phyloP scores from a whole-genome alignment of 2,797 vertebrate species.

The Clarias fuscus region DNA sequence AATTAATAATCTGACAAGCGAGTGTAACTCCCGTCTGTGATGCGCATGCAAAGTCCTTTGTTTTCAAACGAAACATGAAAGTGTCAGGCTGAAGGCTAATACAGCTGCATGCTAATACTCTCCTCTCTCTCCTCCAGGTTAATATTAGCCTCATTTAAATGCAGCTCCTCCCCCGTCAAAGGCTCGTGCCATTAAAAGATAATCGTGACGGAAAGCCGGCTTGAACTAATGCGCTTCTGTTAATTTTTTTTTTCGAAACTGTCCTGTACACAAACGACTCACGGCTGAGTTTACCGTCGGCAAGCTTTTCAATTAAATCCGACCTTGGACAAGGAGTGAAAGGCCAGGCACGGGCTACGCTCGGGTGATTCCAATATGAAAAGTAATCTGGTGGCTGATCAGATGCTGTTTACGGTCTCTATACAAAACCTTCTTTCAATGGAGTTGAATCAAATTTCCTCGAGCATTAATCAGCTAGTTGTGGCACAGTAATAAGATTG shows the following conservation, averaged over 20 bases:
- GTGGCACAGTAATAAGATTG: background rate
- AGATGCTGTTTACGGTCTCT: slow-evolving; percentile 26
- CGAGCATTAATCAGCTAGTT: slow-evolving; percentile 23
- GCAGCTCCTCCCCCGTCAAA: slow-evolving; percentile 34
- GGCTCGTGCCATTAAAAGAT: slow-evolving; percentile 51
- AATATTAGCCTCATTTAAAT: slow-evolving; percentile 48
- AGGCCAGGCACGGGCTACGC: slow-evolving; percentile 1
- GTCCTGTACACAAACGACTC: slow-evolving; percentile 50
- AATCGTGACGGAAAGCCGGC: slow-evolving; percentile 43
- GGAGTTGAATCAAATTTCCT: background rate
- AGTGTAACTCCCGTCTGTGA: slow-evolving; percentile 13
- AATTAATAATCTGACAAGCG: slow-evolving; percentile 43
- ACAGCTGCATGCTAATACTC: slow-evolving; percentile 20
- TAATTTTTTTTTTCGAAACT: slow-evolving; percentile 53
- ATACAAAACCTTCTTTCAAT: background rate
- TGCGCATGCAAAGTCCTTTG: slow-evolving; percentile 40
- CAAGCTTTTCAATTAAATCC: slow-evolving; percentile 60
- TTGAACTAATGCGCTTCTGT: slow-evolving; percentile 49
- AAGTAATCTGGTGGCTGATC: slow-evolving; percentile 35
- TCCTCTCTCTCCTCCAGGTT: slow-evolving; percentile 43
- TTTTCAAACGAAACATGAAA: slow-evolving; percentile 26
- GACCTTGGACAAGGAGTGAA: slow-evolving; percentile 55
- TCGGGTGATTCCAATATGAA: slow-evolving; percentile 27
- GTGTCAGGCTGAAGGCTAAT: slow-evolving; percentile 46
- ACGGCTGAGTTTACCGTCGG: slow-evolving; percentile 40